A percentile compares a stretch with the other conserved stretches of the same genome.
phyloP scores from a whole-genome alignment of 2,113 vertebrate species.

The Cettia cetti region DNA sequence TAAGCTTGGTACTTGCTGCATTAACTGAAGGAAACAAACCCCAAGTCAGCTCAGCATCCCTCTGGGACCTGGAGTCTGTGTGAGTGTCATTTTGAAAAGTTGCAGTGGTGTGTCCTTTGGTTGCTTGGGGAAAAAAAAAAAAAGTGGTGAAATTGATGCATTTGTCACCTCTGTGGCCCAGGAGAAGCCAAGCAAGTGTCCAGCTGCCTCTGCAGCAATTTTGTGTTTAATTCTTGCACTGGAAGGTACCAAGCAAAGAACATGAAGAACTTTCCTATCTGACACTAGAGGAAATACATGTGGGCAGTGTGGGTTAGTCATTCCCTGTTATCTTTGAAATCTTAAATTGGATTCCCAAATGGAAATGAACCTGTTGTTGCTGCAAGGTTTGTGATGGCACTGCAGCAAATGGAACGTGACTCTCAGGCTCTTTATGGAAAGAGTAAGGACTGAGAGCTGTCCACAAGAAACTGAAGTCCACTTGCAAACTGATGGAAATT shows the following conservation, averaged over 20 bases:
- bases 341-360: background rate
- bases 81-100: fast-evolving
- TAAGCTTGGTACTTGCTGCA: constrained; percentile 55
- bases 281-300: background rate
- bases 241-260: background rate
- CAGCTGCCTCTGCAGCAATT: background rate
- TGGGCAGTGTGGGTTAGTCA: background rate
- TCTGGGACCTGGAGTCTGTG: background rate
- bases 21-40: background rate
- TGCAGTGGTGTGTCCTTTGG: background rate
- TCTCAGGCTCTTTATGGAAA: background rate
- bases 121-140: background rate
- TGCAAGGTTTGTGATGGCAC: background rate
- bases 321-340: background rate
- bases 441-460: background rate
- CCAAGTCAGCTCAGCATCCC: background rate
- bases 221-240: background rate
- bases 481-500: background rate
- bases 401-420: background rate
- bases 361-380: background rate
- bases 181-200: background rate
- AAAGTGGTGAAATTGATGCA: background rate
- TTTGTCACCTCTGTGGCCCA: background rate
- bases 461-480: background rate
- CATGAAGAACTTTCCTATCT: background rate